These are phyloP conservation scores for Buathra laborator DNA, from an alignment of 2,888 invertebrate species.

Conservation along the genomic window DNA sequence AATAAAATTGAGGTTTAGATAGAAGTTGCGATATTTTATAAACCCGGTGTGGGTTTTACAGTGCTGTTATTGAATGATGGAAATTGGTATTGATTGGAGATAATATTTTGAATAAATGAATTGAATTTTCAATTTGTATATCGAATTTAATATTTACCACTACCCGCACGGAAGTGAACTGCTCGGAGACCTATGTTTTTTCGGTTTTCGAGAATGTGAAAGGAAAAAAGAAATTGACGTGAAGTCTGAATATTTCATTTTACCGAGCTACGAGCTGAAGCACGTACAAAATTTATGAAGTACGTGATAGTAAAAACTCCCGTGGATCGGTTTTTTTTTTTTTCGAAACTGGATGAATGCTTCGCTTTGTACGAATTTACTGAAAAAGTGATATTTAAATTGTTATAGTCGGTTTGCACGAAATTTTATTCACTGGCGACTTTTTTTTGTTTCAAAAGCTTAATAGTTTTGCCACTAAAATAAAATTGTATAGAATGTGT, in stretches of 20 bases:
- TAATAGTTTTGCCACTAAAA: too few relatives aligned
- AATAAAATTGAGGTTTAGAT: not conserved
- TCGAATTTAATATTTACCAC: not conserved
- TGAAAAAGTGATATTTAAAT: too few relatives aligned
- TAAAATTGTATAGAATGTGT: too few relatives aligned
- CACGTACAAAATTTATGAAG: conserved; percentile 2
- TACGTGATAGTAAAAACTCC: not conserved
- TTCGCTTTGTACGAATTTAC: not conserved
- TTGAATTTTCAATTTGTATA: not conserved
- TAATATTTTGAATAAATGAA: not conserved
- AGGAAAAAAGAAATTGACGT: not conserved
- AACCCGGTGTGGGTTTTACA: not conserved
- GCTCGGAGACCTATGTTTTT: not conserved
- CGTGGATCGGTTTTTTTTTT: not conserved
- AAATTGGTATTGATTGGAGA: not conserved
- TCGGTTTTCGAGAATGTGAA: not conserved
- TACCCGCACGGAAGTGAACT: not conserved
- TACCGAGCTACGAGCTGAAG: not conserved
- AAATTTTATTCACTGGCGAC: too few relatives aligned
- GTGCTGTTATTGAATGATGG: not conserved
- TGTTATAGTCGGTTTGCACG: too few relatives aligned
- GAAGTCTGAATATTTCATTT: conserved; percentile 19
- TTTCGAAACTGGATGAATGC: not conserved
- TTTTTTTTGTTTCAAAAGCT: too few relatives aligned
- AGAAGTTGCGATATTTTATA: not conserved